Percentiles rank a stretch among this genome's conserved stretches.
These are phyloP conservation scores for Merodon equestris DNA, from an alignment of 2,888 invertebrate genomes.

Conservation along the genomic window DNA sequence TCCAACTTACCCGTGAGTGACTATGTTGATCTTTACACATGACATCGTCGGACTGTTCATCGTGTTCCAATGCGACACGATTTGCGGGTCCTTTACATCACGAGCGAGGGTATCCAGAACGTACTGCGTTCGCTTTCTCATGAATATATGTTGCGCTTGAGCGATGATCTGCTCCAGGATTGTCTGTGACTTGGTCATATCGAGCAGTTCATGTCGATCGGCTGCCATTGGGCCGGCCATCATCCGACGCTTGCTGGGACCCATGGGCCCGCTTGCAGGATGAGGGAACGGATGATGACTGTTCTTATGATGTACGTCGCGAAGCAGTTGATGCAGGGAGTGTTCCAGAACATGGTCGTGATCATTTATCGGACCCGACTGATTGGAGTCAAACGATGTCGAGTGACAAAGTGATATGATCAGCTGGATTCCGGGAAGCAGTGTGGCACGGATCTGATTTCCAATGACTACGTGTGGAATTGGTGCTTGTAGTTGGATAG, in stretches of 20 bases:
- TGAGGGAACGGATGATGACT: constrained; percentile 97
- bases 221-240: constrained; percentile 94
- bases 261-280: constrained; percentile 95
- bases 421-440: constrained; percentile 94
- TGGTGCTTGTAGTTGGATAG: constrained; percentile 94
- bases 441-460: constrained; percentile 97
- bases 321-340: constrained; percentile 93
- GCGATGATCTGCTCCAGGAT: constrained; percentile 97
- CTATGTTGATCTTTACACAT: constrained; percentile 95
- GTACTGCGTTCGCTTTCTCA: constrained; percentile 93
- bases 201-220: constrained; percentile 90
- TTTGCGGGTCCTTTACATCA: constrained; percentile 96
- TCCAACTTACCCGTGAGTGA: constrained; percentile 86
- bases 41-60: constrained; percentile 96
- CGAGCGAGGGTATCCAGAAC: constrained; percentile 95
- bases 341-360: constrained; percentile 99
- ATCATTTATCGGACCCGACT: constrained; percentile 81
- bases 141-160: constrained; percentile 96
- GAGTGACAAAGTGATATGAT: constrained; percentile 95
- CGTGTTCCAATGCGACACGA: constrained; percentile 97
- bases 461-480: constrained; percentile 98
- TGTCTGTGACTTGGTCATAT: constrained; percentile 94
- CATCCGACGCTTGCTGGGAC: constrained; percentile 94
- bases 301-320: constrained; percentile 95
- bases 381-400: constrained; percentile 81